Evolutionary conservation across 2,113 vertebrate genomes (phyloP), one percentile per base, ranked within the genome.

Genomic region (Istiophorus platypterus): DNA sequence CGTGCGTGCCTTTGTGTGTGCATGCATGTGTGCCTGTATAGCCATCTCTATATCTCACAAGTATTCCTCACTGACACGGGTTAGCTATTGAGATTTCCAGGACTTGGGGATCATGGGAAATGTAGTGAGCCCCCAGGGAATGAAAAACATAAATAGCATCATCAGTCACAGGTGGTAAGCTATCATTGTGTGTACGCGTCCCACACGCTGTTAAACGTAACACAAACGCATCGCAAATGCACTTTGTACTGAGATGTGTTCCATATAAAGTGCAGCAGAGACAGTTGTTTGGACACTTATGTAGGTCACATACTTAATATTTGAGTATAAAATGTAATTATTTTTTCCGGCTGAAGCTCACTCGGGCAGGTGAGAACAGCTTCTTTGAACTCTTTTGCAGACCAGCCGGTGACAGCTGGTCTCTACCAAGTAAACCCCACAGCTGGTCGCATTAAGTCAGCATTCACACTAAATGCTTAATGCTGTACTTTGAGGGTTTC

Each of bases 111-210:
- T 64, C 68, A 59, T 77, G 45, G 81, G 77, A 80, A 80, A 66
- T 84, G 29, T 72, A 73, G 65, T 37, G 41, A 80, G 49, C 13
- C 78, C 70, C 62, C 37, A 11, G 37, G 61, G 80, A 72, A 64
- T 63, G 66, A 72, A 68, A 78, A 67, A 22, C 61, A 76, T 80
- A 88, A 82, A 76, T 79, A 59, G 62, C 54, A 24, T 47, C 75
- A 86, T 88, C 78, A 81, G 78, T 88, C 85, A 87, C 64, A 76
- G 78, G 68, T 68, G 57, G 39, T 77, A 69, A 81, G 65, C 57
- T 57, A 24, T 82, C 52, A 70, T 42, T 85, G 57, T 56, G 26
- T n/a, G 41, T 42, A 31, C 8, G 10, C n/a, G 37, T 17, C 26
- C n/a, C 34, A 10, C n/a, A 42, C 70, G 59, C 14, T 58, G 39